Evolutionary conservation across 1,140 invertebrate genomes (phyloP).

Genomic region (Drosophila yakuba): DNA sequence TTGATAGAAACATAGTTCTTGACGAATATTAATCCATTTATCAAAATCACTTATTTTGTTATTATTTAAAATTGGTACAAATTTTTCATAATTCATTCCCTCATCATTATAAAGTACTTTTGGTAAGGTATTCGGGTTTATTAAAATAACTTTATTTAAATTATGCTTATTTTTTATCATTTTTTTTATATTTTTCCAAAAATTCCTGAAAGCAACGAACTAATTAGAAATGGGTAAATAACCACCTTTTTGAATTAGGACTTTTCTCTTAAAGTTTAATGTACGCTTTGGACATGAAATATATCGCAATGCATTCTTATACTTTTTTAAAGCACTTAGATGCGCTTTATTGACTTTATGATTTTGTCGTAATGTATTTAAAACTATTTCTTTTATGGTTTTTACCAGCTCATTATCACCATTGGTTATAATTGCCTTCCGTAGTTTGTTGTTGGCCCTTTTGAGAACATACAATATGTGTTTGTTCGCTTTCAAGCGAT

Average conservation of each 20-base stretch:
- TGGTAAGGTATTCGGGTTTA: too few relatives aligned
- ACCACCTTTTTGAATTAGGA: background rate
- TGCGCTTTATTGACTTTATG: background rate
- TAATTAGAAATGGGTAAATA: background rate
- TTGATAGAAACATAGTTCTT: too few relatives aligned
- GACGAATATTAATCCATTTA: too few relatives aligned
- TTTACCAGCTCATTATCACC: slow-evolving; percentile 9
- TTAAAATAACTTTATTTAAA: too few relatives aligned
- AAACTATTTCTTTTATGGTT: background rate
- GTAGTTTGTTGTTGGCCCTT: background rate
- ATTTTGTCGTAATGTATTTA: slow-evolving; percentile 1
- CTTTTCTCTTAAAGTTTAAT: background rate
- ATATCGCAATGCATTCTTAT: background rate
- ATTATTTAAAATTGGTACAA: too few relatives aligned
- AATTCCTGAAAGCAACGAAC: background rate
- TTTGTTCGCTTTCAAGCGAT: slow-evolving; percentile 13
- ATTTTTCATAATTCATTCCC: too few relatives aligned
- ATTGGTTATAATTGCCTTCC: slow-evolving; percentile 6
- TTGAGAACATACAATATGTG: slow-evolving; percentile 13
- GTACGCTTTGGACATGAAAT: background rate
- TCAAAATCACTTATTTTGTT: too few relatives aligned
- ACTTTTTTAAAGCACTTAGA: background rate
- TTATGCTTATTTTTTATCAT: background rate
- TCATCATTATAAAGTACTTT: too few relatives aligned
- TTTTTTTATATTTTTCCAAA: background rate